Conservation (phyloP, 2,888 invertebrate genomes). For the Rhamnusium bicolor region DNA sequence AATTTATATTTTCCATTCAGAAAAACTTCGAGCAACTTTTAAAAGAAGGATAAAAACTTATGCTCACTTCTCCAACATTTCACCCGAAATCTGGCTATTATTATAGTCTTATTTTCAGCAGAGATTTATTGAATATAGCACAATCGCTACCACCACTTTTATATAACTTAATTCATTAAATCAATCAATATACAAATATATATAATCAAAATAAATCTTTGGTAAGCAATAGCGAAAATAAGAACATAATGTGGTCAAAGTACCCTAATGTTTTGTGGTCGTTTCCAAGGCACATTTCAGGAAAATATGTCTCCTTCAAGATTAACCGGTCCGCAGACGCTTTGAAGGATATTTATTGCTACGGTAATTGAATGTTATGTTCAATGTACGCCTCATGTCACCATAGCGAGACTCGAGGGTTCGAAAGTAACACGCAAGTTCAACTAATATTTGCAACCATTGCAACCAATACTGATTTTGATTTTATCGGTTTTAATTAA, state of each 20-base stretch:
- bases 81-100: not conserved
- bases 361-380: conserved; percentile 40
- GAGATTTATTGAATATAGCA: not conserved
- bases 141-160: not conserved
- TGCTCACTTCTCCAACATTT: not conserved
- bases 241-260: not conserved
- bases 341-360: conserved; percentile 36
- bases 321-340: conserved; percentile 34
- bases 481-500: conserved; percentile 41
- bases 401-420: conserved; percentile 20
- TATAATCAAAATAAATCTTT: too few relatives aligned
- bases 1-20: conserved; percentile 27
- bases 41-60: conserved; percentile 24
- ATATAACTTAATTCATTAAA: too few relatives aligned
- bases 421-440: conserved; percentile 33
- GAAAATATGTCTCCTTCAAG: conserved; percentile 33
- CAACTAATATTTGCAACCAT: conserved; percentile 37
- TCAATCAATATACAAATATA: too few relatives aligned
- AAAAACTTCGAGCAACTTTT: conserved; percentile 9
- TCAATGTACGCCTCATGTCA: conserved; percentile 37
- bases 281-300: not conserved
- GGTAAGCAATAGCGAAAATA: not conserved
- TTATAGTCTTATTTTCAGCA: not conserved
- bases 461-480: conserved; percentile 36
- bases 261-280: not conserved